A percentile compares a stretch with the other conserved stretches of the same genome.
Evolutionary conservation across 2,888 invertebrate species (phyloP).

Genomic region (Caenorhabditis zanzibari): DNA sequence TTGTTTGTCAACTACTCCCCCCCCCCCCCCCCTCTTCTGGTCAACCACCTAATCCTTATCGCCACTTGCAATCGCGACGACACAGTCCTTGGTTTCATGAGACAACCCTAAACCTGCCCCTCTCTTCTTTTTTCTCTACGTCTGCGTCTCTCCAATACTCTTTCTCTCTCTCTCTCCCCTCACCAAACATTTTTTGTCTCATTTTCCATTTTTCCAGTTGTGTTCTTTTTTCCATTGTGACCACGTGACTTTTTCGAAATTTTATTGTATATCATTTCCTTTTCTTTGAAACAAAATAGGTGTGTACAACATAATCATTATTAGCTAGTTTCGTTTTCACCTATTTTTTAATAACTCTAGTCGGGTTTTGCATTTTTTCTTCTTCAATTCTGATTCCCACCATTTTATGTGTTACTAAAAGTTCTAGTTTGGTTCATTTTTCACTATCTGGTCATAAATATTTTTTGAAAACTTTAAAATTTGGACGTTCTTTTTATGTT

Average conservation of each 20-base stretch:
- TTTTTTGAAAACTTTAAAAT: conserved; percentile 11
- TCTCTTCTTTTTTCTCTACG: conserved; percentile 3
- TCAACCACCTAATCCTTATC: conserved; percentile 39
- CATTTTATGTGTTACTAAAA: conserved; percentile 23
- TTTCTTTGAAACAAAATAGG: conserved; percentile 11
- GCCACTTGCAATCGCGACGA: conserved; percentile 15
- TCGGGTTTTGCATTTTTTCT: conserved; percentile 34
- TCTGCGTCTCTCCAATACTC: not conserved
- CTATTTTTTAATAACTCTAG: conserved; percentile 47
- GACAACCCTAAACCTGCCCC: conserved; percentile 46
- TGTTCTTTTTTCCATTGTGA: conserved; percentile 1
- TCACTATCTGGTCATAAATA: conserved; percentile 6
- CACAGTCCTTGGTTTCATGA: conserved; percentile 27
- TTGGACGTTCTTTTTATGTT: not conserved
- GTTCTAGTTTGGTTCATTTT: conserved; percentile 20
- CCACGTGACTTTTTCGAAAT: conserved; percentile 29
- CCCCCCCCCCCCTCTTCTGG: not conserved
- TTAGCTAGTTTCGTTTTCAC: not conserved
- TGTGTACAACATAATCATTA: no score
- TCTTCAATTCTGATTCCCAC: conserved; percentile 4
- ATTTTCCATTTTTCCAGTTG: conserved; percentile 12
- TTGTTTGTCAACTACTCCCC: conserved; percentile 9
- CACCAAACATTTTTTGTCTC: not conserved
- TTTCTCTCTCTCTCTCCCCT: not conserved
- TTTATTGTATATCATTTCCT: conserved; percentile 10